phyloP scores from a whole-genome alignment of 2,797 vertebrate species.

The Alcedo atthis region DNA sequence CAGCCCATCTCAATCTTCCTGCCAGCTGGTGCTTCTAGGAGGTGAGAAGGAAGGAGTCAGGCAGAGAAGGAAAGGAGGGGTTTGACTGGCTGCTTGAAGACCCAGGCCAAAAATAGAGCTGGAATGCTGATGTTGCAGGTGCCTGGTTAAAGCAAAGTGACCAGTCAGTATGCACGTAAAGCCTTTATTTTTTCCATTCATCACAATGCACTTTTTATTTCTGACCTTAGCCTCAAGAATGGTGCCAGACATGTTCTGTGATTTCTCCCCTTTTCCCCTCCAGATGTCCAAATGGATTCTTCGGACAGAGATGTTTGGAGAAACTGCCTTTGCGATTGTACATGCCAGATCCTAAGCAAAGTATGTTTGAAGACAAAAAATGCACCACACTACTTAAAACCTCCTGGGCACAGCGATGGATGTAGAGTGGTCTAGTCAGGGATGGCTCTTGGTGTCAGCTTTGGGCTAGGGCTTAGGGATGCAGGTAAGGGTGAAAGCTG shows the following conservation, averaged over 20 bases:
- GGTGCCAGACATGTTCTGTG: conserved; percentile 87
- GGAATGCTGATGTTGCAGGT: conserved; percentile 5
- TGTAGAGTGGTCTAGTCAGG: conserved; percentile 79
- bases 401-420: conserved; percentile 77
- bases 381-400: conserved; percentile 80
- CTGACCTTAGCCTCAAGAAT: conserved; percentile 80
- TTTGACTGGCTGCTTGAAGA: conserved; percentile 6
- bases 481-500: conserved; percentile 81
- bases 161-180: background rate
- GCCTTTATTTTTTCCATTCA: conserved; percentile 76
- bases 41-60: conserved; percentile 23
- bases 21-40: conserved; percentile 7
- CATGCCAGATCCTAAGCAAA: conserved; percentile 96
- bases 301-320: conserved; percentile 95
- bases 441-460: conserved; percentile 77
- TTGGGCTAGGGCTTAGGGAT: conserved; percentile 81
- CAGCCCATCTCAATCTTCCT: conserved; percentile 2
- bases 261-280: conserved; percentile 92
- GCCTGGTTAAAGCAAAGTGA: background rate
- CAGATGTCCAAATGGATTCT: conserved; percentile 98
- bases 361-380: conserved; percentile 94
- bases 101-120: background rate
- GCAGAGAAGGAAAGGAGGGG: conserved; percentile 24
- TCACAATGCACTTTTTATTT: conserved; percentile 83
- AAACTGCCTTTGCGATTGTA: conserved; percentile 93